Evolutionary conservation across 1,140 invertebrate genomes (phyloP).

Genomic region (Ips nitidus): DNA sequence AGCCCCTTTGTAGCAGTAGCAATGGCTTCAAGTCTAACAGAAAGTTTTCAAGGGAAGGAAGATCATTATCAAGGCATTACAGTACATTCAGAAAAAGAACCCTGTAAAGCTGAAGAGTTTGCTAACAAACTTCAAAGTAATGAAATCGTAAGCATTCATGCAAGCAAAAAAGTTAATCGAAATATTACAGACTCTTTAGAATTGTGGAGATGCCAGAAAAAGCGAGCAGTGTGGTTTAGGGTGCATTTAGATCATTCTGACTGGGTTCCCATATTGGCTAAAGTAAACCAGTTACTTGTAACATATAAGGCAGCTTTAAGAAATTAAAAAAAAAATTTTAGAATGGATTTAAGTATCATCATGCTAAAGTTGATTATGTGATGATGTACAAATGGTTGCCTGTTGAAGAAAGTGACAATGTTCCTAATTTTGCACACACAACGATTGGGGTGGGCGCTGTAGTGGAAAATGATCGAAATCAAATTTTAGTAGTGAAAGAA

Average conservation of each 20-base stretch:
- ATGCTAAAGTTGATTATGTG: slow-evolving; percentile 76
- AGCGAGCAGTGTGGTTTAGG: slow-evolving; percentile 82
- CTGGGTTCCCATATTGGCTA: slow-evolving; percentile 76
- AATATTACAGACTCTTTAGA: slow-evolving; percentile 68
- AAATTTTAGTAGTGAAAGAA: slow-evolving; percentile 81
- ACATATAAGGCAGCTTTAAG: neutral
- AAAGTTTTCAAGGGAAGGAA: slow-evolving; percentile 57
- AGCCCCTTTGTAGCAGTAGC: neutral
- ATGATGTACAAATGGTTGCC: slow-evolving; percentile 82
- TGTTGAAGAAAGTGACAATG: slow-evolving; percentile 61
- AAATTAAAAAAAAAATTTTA: slow-evolving; percentile 48
- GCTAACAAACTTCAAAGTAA: slow-evolving; percentile 57
- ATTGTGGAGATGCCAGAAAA: slow-evolving; percentile 66
- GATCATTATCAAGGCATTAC: slow-evolving; percentile 73
- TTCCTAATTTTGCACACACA: slow-evolving; percentile 83
- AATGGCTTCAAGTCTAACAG: neutral
- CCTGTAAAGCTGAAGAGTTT: slow-evolving; percentile 58
- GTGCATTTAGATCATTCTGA: slow-evolving; percentile 67
- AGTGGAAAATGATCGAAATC: slow-evolving; percentile 73
- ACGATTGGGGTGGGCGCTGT: slow-evolving; percentile 86
- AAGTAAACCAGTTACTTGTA: slow-evolving; percentile 54
- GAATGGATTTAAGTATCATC: slow-evolving; percentile 85
- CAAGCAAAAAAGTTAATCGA: neutral
- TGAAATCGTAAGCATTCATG: neutral
- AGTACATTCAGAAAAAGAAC: slow-evolving; percentile 62